These are phyloP conservation scores for Heliconius nattereri DNA, from an alignment of 1,140 invertebrate genomes.

Conservation along the genomic window DNA sequence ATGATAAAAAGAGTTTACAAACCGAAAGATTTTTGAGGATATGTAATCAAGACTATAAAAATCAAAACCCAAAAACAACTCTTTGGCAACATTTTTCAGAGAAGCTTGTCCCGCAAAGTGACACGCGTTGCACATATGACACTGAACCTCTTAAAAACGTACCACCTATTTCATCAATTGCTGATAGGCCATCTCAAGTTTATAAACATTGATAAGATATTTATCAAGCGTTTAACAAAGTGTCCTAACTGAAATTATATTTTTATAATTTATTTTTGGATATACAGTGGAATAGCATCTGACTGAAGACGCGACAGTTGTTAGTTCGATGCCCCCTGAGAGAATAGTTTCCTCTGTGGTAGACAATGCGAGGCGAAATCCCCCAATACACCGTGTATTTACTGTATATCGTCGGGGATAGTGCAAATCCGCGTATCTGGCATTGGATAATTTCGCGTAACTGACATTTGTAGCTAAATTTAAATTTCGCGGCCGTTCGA, in stretches of 20 bases:
- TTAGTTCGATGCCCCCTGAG: too few species aligned
- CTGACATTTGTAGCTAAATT: too few species aligned
- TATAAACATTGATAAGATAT: slow-evolving; percentile 1
- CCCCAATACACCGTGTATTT: too few species aligned
- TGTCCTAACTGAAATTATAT: background rate
- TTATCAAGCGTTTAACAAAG: background rate
- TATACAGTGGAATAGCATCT: too few species aligned
- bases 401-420: too few species aligned
- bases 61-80: background rate
- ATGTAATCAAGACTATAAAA: background rate
- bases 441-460: too few species aligned
- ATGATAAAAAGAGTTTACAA: background rate
- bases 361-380: too few species aligned
- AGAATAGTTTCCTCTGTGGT: too few species aligned
- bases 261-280: background rate
- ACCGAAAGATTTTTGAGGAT: background rate
- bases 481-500: too few species aligned
- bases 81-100: background rate
- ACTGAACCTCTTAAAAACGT: background rate
- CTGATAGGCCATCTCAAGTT: slow-evolving; percentile 4
- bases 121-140: background rate
- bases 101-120: background rate
- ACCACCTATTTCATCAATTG: background rate
- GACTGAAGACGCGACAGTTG: too few species aligned
- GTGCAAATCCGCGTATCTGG: too few species aligned